Conservation (phyloP, 1,140 invertebrate genomes). For the Drosophila obscura region DNA sequence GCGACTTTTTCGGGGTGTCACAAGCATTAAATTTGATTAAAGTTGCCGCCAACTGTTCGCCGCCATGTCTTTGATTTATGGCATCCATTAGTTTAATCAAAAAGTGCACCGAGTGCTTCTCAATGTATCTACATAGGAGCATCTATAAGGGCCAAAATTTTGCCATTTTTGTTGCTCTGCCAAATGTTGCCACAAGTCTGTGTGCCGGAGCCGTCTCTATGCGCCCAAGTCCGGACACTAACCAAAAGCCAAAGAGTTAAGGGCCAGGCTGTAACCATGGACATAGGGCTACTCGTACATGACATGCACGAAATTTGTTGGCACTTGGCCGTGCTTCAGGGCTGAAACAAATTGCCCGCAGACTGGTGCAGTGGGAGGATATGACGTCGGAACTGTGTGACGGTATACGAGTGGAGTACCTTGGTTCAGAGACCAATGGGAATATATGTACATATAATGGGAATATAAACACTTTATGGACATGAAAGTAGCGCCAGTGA, state of each 20-base stretch:
- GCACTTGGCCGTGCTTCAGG: constrained; percentile 56
- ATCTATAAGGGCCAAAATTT: constrained; percentile 51
- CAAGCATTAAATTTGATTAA: constrained; percentile 66
- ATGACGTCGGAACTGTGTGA: constrained; percentile 2
- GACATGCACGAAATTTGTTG: constrained; percentile 49
- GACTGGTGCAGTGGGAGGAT: constrained; percentile 24
- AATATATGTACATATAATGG: neutral
- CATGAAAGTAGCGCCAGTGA: too few species aligned
- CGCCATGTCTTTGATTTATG: constrained; percentile 52
- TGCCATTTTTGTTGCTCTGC: constrained; percentile 27
- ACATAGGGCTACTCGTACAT: constrained; percentile 27
- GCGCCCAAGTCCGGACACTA: constrained; percentile 19
- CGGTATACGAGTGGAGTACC: too few species aligned
- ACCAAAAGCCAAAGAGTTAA: constrained; percentile 33
- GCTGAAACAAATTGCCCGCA: constrained; percentile 55
- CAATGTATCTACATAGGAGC: constrained; percentile 17
- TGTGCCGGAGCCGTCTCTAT: constrained; percentile 4
- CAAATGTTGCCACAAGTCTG: constrained; percentile 48
- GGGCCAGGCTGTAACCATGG: constrained; percentile 33
- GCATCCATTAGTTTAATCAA: constrained; percentile 70
- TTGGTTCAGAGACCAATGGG: too few species aligned
- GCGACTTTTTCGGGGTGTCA: constrained; percentile 19
- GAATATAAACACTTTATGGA: too few species aligned
- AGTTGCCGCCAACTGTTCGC: constrained; percentile 21
- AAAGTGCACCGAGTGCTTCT: constrained; percentile 33